Percentiles rank a stretch among this genome's conserved stretches.
These are phyloP conservation scores for Phallusia fumigata DNA, from an alignment of 23 tunicate genomes.

Conservation along the genomic window DNA sequence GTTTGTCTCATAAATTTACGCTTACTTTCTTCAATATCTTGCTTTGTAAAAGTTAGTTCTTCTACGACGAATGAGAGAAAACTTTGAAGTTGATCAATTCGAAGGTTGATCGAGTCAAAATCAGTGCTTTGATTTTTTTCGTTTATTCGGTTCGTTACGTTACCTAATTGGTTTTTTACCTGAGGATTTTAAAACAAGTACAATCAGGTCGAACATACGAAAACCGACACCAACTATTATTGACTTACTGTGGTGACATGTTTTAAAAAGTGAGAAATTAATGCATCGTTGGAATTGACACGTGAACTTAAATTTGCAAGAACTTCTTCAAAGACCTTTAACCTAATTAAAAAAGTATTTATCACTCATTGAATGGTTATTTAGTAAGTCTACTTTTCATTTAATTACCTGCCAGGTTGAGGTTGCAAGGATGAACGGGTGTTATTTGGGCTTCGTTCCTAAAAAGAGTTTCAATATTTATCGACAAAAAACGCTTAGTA, in stretches of 20 bases:
- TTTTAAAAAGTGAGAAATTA: neutral
- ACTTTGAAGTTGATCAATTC: conserved; percentile 7
- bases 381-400: no score
- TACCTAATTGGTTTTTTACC: neutral
- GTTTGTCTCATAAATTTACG: no score
- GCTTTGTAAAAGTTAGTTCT: neutral
- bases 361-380: no score
- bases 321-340: neutral
- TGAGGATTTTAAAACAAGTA: neutral
- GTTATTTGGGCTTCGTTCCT: no score
- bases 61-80: neutral
- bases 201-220: no score
- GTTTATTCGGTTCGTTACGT: neutral
- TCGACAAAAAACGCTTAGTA: no score
- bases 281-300: neutral
- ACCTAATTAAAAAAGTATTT: neutral
- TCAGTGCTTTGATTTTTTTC: neutral
- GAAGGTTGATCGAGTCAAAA: neutral
- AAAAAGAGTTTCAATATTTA: no score
- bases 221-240: no score
- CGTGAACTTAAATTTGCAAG: neutral
- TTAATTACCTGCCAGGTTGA: no score
- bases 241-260: neutral
- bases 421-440: no score
- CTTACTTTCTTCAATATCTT: neutral